These are phyloP conservation scores for Tetropium fuscum DNA, from an alignment of 2,888 invertebrate species.

Conservation along the genomic window DNA sequence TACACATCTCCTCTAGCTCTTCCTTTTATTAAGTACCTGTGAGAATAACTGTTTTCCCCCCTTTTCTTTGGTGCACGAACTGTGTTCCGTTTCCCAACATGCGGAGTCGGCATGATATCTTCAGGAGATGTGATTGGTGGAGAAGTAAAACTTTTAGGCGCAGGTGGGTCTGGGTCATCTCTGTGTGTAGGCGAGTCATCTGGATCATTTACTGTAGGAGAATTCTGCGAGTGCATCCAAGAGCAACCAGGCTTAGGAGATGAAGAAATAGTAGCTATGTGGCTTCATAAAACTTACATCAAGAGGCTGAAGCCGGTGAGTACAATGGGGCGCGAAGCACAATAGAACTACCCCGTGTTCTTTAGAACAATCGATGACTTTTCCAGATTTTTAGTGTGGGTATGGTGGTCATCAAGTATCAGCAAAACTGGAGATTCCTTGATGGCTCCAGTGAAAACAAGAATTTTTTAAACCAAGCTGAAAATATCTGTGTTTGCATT, in stretches of 20 bases:
- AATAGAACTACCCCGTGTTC: slow-evolving; percentile 55
- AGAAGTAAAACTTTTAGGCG: background rate
- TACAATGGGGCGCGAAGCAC: slow-evolving; percentile 58
- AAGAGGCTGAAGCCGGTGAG: slow-evolving; percentile 55
- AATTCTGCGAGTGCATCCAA: slow-evolving; percentile 12
- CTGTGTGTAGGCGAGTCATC: no score
- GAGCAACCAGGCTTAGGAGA: slow-evolving; percentile 10
- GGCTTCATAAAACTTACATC: slow-evolving; percentile 54
- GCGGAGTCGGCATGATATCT: slow-evolving; percentile 4
- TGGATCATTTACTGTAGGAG: slow-evolving; percentile 11
- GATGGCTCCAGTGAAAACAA: slow-evolving; percentile 20
- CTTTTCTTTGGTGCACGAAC: slow-evolving; percentile 2
- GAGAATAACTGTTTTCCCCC: slow-evolving; percentile 7
- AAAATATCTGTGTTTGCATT: slow-evolving; percentile 26
- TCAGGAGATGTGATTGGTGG: slow-evolving; percentile 10
- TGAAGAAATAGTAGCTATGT: no score
- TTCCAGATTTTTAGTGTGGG: slow-evolving; percentile 47
- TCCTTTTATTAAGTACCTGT: slow-evolving; percentile 5
- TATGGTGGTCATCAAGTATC: slow-evolving; percentile 25
- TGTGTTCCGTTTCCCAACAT: slow-evolving; percentile 9
- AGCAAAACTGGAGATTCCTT: slow-evolving; percentile 22
- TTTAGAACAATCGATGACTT: slow-evolving; percentile 51
- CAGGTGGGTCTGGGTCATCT: slow-evolving; percentile 2
- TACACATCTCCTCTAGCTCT: background rate
- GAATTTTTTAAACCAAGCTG: slow-evolving; percentile 32